Evolutionary conservation across 2,113 vertebrate genomes (phyloP), one percentile per base, ranked within the genome.

Genomic region (Odontesthes bonariensis): DNA sequence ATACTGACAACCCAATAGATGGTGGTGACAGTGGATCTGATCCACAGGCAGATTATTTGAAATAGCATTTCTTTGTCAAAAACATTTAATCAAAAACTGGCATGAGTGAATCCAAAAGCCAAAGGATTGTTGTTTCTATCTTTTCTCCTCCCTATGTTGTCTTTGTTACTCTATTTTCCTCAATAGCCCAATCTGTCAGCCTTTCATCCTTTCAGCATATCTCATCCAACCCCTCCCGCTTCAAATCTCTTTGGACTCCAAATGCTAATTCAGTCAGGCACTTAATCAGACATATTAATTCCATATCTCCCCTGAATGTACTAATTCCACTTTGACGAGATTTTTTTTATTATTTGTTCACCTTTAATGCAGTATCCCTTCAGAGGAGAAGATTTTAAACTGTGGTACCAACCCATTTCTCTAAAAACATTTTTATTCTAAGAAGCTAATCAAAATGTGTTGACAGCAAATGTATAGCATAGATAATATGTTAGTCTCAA

Each of bases 251-350:
- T 83, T 83, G 85, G 87, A 87, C 86, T 84, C 77, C 54, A 65
- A 87, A 88, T 83, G 87, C 85, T 91, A 90, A 92, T 91, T 89
- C 79, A 85, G 69, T 86, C 86, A 79, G 84, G 56, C 86, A 83
- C 79, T 88, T 93, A 91, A 92, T 93, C 86, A 92, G 84, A 88
- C 77, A 82, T 85, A 90, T 90, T 89, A 88, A 91, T 90, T 87
- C 82, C 79, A 89, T 80, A 90, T 89, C 86, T 90, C 78, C 79
- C 80, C 71, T 89, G 87, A 88, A 86, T 93, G 84, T 66, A 73
- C 61, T 87, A 85, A 90, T 89, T 84, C 78, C 60, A 77, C 58
- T 82, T 56, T 69, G 84, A 75, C 69, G 31, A 53, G 62, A 52
- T 53, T 52, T 82, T 81, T 52, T 71, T 57, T 51, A 20, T 16